Conservation (phyloP, 2,888 invertebrate species). For the Perdita meconis region DNA sequence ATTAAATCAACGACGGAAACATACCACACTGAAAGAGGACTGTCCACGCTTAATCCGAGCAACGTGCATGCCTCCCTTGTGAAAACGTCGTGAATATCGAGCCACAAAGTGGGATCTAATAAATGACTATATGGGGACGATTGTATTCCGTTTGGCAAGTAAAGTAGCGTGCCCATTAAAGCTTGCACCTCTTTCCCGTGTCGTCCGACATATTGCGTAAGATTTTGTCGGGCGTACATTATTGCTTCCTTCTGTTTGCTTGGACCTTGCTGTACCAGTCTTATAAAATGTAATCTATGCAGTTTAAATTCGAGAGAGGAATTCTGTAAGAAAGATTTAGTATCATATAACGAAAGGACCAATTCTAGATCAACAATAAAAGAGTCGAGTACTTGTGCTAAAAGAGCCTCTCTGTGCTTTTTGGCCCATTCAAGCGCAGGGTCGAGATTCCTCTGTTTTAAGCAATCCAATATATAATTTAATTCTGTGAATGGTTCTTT, state of each 20-base stretch:
- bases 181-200: slow-evolving; percentile 94
- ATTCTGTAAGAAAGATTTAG: slow-evolving; percentile 81
- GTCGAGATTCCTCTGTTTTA: slow-evolving; percentile 92
- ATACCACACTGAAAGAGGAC: slow-evolving; percentile 94
- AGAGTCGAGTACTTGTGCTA: slow-evolving; percentile 85
- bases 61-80: slow-evolving; percentile 96
- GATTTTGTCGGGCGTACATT: slow-evolving; percentile 92
- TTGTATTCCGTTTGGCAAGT: slow-evolving; percentile 90
- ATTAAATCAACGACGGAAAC: too few relatives aligned
- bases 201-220: slow-evolving; percentile 91
- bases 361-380: background rate
- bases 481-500: slow-evolving; percentile 93
- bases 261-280: slow-evolving; percentile 88
- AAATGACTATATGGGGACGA: slow-evolving; percentile 92
- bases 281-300: slow-evolving; percentile 92
- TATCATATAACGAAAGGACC: background rate
- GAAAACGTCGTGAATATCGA: slow-evolving; percentile 93
- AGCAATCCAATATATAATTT: slow-evolving; percentile 94
- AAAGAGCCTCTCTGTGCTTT: slow-evolving; percentile 89
- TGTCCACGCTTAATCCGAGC: slow-evolving; percentile 94
- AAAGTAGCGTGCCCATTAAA: slow-evolving; percentile 94
- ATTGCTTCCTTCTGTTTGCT: slow-evolving; percentile 93
- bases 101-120: slow-evolving; percentile 91
- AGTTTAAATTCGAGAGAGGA: slow-evolving; percentile 92
- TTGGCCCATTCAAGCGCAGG: slow-evolving; percentile 96